A percentile compares a stretch with the other conserved stretches of the same genome.
phyloP scores from a whole-genome alignment of 2,888 invertebrate species.

The Eucera pruinosa region DNA sequence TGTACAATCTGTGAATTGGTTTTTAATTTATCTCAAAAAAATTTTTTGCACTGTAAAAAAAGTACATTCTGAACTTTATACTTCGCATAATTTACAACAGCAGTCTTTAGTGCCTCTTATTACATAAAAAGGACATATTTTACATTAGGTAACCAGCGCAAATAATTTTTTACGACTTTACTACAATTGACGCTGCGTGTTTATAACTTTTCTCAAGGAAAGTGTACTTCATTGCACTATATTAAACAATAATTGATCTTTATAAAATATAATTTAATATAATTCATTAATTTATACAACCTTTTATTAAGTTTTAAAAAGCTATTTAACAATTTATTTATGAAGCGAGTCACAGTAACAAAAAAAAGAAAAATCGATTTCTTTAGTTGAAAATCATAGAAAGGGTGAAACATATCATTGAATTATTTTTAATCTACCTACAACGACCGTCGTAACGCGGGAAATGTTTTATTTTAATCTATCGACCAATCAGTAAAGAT shows the following conservation, averaged over 20 bases:
- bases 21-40: too few relatives aligned
- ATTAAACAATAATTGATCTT: not conserved
- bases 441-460: not conserved
- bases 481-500: not conserved
- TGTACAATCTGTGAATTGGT: too few relatives aligned
- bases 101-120: not conserved
- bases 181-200: not conserved
- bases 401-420: not conserved
- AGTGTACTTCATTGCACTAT: not conserved
- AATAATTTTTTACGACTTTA: not conserved
- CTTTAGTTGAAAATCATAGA: not conserved
- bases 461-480: conserved; percentile 24
- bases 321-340: not conserved
- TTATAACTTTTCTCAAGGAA: not conserved
- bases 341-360: too few relatives aligned
- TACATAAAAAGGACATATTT: not conserved
- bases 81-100: not conserved
- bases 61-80: too few relatives aligned
- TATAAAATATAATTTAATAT: not conserved
- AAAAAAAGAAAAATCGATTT: not conserved
- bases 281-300: not conserved
- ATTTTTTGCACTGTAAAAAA: too few relatives aligned
- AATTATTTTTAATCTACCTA: conserved; percentile 20
- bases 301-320: not conserved
- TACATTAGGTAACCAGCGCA: not conserved